phyloP scores from a whole-genome alignment of 2,113 vertebrate species.

The Cottus gobio region DNA sequence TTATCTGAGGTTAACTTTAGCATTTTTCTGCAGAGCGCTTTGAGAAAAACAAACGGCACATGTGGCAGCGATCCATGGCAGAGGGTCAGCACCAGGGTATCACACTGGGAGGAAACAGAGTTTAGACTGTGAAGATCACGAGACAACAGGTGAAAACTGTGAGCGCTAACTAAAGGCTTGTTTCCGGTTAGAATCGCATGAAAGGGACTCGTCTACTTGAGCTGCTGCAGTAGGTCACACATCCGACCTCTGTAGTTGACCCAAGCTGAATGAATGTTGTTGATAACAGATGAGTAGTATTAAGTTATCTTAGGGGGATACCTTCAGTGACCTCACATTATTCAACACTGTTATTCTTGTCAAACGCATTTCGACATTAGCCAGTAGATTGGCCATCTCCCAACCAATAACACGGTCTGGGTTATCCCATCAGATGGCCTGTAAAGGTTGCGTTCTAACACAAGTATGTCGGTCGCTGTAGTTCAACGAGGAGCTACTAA shows the following conservation, averaged over 20 bases:
- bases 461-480: not conserved
- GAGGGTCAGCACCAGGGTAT: constrained; percentile 13
- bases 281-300: not conserved
- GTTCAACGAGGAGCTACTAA: not conserved
- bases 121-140: not conserved
- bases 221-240: not conserved
- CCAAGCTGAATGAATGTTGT: not conserved
- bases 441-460: not conserved
- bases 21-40: constrained; percentile 19
- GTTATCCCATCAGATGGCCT: not conserved
- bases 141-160: not conserved
- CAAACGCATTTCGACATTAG: not conserved
- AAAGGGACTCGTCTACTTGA: not conserved
- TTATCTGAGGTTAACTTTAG: constrained; percentile 19
- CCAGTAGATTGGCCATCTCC: not conserved
- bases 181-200: not conserved
- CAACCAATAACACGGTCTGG: not conserved
- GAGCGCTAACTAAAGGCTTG: not conserved
- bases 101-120: not conserved
- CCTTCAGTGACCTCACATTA: not conserved
- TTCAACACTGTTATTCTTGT: not conserved
- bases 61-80: constrained; percentile 3
- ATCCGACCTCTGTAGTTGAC: not conserved
- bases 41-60: constrained; percentile 9
- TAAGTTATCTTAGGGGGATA: too few relatives aligned